These are phyloP conservation scores for Phania funesta DNA, from an alignment of 2,888 invertebrate genomes.

Conservation along the genomic window DNA sequence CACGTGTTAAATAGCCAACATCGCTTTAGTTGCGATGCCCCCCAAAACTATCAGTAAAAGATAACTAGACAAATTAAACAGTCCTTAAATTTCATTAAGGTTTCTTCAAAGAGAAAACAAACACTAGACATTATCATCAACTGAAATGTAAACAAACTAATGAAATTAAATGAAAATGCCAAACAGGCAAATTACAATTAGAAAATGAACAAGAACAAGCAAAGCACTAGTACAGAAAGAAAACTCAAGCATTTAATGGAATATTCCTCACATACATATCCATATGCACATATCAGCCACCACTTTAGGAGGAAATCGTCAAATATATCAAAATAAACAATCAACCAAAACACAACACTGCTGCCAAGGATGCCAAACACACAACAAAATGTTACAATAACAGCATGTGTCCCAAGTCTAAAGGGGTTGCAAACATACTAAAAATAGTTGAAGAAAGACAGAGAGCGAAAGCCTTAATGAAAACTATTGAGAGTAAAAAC, in stretches of 20 bases:
- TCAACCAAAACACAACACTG: background rate
- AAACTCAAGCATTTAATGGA: background rate
- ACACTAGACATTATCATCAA: background rate
- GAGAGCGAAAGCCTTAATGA: too few species aligned
- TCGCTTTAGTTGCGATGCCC: background rate
- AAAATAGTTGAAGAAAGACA: background rate
- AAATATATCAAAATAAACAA: background rate
- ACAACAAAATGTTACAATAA: constrained; percentile 20
- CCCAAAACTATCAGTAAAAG: background rate
- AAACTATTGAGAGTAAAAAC: background rate
- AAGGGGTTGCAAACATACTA: background rate
- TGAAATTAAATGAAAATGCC: constrained; percentile 35
- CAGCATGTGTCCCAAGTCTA: background rate
- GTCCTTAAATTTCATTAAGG: constrained; percentile 12
- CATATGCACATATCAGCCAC: background rate
- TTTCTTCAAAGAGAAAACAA: background rate
- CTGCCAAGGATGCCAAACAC: constrained; percentile 16
- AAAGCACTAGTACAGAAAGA: background rate
- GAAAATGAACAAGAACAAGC: background rate
- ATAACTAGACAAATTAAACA: background rate
- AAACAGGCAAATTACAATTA: constrained; percentile 4
- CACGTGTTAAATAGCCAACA: constrained; percentile 14
- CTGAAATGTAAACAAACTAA: constrained; percentile 26
- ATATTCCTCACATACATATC: background rate
- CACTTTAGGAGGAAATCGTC: constrained; percentile 25